Evolutionary conservation across 2,888 invertebrate species (phyloP).

Genomic region (Belgica antarctica): DNA sequence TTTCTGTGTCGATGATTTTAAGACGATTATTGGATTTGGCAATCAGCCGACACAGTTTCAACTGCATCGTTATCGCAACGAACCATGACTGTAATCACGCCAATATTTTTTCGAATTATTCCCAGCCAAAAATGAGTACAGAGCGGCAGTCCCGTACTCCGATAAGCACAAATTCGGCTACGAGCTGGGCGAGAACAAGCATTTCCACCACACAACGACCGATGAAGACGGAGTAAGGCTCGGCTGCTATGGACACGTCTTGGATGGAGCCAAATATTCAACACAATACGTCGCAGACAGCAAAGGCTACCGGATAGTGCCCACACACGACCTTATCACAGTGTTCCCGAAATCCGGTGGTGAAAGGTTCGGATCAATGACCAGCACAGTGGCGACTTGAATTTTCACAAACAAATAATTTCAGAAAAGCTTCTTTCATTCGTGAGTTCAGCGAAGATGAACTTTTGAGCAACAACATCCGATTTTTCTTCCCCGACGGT

Average conservation of each 20-base stretch:
- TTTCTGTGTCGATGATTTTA: too few relatives aligned
- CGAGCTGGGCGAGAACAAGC: background rate
- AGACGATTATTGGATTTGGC: too few relatives aligned
- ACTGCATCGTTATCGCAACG: too few relatives aligned
- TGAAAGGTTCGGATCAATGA: conserved; percentile 1
- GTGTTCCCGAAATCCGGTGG: conserved; percentile 1
- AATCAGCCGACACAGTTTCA: too few relatives aligned
- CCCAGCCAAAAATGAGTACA: background rate
- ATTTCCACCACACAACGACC: conserved; percentile 9
- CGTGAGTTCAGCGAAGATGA: background rate
- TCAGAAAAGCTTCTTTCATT: conserved; percentile 7
- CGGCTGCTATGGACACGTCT: conserved; percentile 17
- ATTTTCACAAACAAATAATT: background rate
- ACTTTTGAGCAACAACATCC: background rate
- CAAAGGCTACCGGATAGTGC: conserved; percentile 15
- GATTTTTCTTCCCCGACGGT: conserved; percentile 19
- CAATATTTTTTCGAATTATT: conserved; percentile 11
- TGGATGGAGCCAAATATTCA: conserved; percentile 1
- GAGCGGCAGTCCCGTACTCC: background rate
- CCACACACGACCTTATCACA: background rate
- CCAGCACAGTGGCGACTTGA: background rate
- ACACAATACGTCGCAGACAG: conserved; percentile 38
- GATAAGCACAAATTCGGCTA: conserved; percentile 19
- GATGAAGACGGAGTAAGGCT: background rate
- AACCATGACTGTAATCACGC: background rate